Evolutionary conservation across 1,140 invertebrate species (phyloP), one percentile per base, ranked within the genome.

Genomic region (Eciton burchellii): DNA sequence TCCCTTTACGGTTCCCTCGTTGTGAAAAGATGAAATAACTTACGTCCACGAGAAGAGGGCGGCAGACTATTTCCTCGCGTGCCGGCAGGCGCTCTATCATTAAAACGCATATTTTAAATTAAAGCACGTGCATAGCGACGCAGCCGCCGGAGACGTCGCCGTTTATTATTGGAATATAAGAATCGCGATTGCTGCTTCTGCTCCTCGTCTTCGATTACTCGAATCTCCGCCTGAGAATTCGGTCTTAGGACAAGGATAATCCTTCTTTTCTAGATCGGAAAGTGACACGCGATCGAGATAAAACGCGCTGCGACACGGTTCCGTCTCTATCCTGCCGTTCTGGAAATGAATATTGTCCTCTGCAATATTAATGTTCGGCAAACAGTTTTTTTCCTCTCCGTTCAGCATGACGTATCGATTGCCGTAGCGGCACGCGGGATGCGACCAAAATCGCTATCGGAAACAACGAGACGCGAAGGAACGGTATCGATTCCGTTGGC

Each of bases 71-170:
- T 70, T 68, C 63, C 45, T 70, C 74, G 49, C 63, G 19, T 49
- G 74, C 74, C 49, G 21, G 49, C 66, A 77, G 74, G 68, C 49
- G 70, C 70, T 79, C 70, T 70, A 70, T 24, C 63, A 45, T 70
- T 79, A 79, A 79, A n/a, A 79, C 70, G 63, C 62, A 79, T 79
- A 79, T 79, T 79, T 79, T 70, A 79, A 79, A 79, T 79, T 79
- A 79, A 79, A 79, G 62, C 35, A 56, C 70, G 62, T 47, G 62
- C 47, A 29, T 3, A 47, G 21, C 47, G 49, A 68, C 65, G 43
- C 56, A 70, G 19, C 74, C 19, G 52, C 49, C 45, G 24, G 41
- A 70, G 70, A 79, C 70, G 74, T 70, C 24, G n/a, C 16, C 14
- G 68, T 70, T 70, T 79, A 79, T 70, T 79, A 79, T 56, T 79